Conservation (phyloP, 2,797 vertebrate species). For the Lepilemur ruficaudatus region DNA sequence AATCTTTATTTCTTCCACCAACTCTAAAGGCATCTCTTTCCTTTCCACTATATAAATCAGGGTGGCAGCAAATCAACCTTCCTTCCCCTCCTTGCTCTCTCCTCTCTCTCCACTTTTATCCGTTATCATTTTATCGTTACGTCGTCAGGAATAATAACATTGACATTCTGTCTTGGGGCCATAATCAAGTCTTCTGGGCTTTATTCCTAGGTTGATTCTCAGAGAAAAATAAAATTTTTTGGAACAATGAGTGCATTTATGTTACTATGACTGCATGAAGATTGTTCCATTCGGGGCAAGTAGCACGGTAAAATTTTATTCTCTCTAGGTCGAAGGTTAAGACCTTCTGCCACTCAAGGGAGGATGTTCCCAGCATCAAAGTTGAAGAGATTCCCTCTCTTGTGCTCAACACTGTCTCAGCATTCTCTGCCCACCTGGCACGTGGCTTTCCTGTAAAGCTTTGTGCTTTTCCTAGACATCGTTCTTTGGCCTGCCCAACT, state of each 20-base stretch:
- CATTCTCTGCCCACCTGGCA: not conserved
- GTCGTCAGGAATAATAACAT: not conserved
- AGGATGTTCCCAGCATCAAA: not conserved
- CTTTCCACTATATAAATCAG: not conserved
- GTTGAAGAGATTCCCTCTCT: no score
- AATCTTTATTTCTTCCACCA: not conserved
- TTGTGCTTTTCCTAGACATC: not conserved
- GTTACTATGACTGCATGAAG: not conserved
- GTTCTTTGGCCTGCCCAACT: not conserved
- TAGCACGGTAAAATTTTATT: not conserved
- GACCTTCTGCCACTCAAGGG: not conserved
- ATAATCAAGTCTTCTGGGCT: not conserved
- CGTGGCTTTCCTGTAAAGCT: not conserved
- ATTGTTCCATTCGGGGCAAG: not conserved
- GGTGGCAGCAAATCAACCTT: accelerated
- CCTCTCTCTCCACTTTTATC: not conserved
- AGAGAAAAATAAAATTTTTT: not conserved
- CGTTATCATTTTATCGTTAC: not conserved
- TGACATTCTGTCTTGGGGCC: not conserved
- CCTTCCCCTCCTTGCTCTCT: no score
- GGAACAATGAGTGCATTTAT: not conserved
- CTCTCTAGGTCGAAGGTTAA: accelerated
- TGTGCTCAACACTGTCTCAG: not conserved
- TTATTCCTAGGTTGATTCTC: not conserved
- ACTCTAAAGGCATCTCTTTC: not conserved